Base-by-base conservation (phyloP, 1,140 invertebrate genomes). In the Drosophila malerkotliana region DNA sequence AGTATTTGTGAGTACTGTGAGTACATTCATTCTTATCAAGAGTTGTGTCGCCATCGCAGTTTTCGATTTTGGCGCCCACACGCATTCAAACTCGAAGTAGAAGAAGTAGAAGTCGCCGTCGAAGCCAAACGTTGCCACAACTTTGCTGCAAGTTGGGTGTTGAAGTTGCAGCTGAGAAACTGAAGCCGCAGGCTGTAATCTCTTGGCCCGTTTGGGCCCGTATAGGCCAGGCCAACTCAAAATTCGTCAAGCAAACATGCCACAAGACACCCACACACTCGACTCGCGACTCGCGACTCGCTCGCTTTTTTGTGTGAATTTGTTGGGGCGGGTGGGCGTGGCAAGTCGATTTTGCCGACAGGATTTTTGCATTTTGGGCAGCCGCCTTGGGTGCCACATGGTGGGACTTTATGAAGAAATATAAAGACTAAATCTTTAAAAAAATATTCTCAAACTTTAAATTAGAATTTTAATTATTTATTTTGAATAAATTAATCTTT, bases 21-120 rank as follows among this genome's bases (percentile, higher is more conserved):
- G 26, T 28, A 44, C 55, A 55, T 79, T 77, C 75, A 76, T 85
- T 87, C 79, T 85, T 87, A 88, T 85, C 82, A 82, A 76, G 82
- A 66, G 78, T 71, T 67, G 82, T 85, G 82, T 85, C 81, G 73
- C 81, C 77, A 79, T 83, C 73, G 79, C 78, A 80, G 63, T 79
- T 75, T 84, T 72, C 48, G 61, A 44, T 75, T 67, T 75, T 75
- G 71, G 72, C 72, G 72, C 72, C 72, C 72, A 75, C 72, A 75
- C 73, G 72, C 71, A 63, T 57, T 28, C 72, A 21, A 21, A 21
- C 21, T 21, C 21, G 21, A 21, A 21, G 60, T 37, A 59, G 51
- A 21, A 21, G 60, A 45, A 59, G 51, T 34, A 8, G 68, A 37
- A 55, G 53, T 49, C 34, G 67, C 55, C 49, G 48, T 34, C 54